Percentiles rank a stretch among this genome's conserved stretches.
Evolutionary conservation across 64 coral and sea anemone species (phyloP).

Genomic region (Pachyseris speciosa): DNA sequence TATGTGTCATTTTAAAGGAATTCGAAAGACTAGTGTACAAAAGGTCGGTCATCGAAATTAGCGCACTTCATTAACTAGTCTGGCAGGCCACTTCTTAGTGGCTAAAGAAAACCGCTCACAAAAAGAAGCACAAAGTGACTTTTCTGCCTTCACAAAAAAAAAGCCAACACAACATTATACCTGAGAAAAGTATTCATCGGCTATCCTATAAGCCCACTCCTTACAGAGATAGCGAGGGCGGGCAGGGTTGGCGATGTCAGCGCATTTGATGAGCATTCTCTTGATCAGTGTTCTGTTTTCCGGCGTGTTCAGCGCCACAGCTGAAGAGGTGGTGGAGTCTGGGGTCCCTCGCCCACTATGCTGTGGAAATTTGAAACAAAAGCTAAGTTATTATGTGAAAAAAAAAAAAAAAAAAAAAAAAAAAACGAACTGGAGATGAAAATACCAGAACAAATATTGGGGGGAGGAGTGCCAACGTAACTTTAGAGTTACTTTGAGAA

Average conservation of each 20-base stretch:
- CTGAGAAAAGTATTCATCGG: conserved; percentile 98
- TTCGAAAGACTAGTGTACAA: too few species aligned
- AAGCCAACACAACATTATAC: conserved; percentile 10
- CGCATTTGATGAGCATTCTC: conserved; percentile 99
- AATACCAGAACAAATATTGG: not conserved
- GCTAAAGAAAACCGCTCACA: too few species aligned
- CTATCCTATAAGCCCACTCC: conserved; percentile 98
- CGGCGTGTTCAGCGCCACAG: conserved; percentile 88
- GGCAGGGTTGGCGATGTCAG: conserved; percentile 97
- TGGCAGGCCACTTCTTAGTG: too few species aligned
- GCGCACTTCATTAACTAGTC: too few species aligned
- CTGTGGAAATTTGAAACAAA: conserved; percentile 31
- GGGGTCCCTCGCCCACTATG: conserved; percentile 96
- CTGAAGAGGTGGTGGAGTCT: conserved; percentile 89
- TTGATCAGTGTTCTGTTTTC: conserved; percentile 98
- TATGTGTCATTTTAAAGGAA: too few species aligned
- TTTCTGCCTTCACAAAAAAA: not conserved
- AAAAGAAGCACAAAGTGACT: too few species aligned
- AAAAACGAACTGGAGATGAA: too few species aligned
- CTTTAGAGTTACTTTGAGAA: too few species aligned
- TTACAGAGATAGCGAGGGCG: conserved; percentile 92
- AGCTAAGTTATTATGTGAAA: not conserved
- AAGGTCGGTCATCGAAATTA: too few species aligned
- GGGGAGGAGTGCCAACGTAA: too few species aligned
- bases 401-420: not conserved